A percentile compares a stretch with the other conserved stretches of the same genome.
phyloP scores from a whole-genome alignment of 2,888 invertebrate species.

The Nymphalis c-album region DNA sequence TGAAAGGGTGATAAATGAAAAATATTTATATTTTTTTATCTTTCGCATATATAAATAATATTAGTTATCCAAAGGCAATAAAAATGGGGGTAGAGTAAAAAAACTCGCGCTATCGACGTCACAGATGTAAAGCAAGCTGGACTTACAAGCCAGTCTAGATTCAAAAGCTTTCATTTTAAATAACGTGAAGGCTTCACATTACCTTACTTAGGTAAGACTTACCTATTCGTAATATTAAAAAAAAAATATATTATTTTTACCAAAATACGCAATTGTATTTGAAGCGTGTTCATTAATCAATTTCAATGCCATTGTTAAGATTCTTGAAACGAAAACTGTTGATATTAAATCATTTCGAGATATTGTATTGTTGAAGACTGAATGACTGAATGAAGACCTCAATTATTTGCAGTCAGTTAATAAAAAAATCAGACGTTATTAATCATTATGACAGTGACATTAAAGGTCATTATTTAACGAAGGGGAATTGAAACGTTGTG shows the following conservation, averaged over 20 bases:
- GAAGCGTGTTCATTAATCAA: background rate
- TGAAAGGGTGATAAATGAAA: background rate
- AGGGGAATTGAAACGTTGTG: too few relatives aligned
- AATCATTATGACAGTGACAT: background rate
- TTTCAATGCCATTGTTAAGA: background rate
- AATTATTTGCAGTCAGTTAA: background rate
- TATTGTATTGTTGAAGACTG: background rate
- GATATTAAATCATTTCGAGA: background rate
- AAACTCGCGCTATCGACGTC: too few relatives aligned
- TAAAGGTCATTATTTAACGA: background rate
- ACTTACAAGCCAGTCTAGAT: too few relatives aligned
- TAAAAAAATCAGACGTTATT: background rate
- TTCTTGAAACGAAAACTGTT: background rate
- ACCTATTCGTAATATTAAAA: too few relatives aligned
- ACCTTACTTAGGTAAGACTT: too few relatives aligned
- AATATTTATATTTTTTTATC: background rate
- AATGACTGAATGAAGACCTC: conserved; percentile 1
- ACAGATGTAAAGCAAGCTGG: too few relatives aligned
- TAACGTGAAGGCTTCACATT: too few relatives aligned
- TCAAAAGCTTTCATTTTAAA: too few relatives aligned
- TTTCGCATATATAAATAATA: too few relatives aligned
- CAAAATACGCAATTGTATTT: background rate
- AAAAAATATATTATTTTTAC: too few relatives aligned
- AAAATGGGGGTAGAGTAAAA: too few relatives aligned
- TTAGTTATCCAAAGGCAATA: too few relatives aligned